Percentiles rank a stretch among this genome's conserved stretches.
phyloP scores from a whole-genome alignment of 2,113 vertebrate genomes.

The Heliornis fulica region DNA sequence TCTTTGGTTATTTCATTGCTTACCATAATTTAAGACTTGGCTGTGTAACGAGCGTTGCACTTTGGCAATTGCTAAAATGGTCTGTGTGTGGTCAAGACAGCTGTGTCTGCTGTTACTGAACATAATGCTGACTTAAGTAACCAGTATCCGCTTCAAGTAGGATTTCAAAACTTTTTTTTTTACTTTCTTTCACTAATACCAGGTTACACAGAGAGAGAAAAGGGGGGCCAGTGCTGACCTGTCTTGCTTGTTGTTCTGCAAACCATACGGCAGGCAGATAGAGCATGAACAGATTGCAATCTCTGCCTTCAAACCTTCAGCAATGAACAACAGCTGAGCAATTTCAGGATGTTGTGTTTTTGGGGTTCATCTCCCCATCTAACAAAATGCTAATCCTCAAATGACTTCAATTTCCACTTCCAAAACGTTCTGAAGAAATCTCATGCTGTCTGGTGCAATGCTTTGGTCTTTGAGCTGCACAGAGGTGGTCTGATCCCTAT shows the following conservation, averaged over 20 bases:
- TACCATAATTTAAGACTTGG: slow-evolving; percentile 61
- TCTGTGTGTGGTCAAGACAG: slow-evolving; percentile 70
- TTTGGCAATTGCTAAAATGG: slow-evolving; percentile 51
- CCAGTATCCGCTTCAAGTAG: slow-evolving; percentile 61
- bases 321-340: slow-evolving; percentile 11
- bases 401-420: slow-evolving; percentile 65
- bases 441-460: background rate
- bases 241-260: slow-evolving; percentile 25
- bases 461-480: slow-evolving; percentile 52
- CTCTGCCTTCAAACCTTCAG: slow-evolving; percentile 41
- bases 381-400: slow-evolving; percentile 59
- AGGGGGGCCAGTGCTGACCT: slow-evolving; percentile 51
- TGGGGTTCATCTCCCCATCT: slow-evolving; percentile 50
- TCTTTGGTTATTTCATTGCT: slow-evolving; percentile 52
- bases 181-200: slow-evolving; percentile 61
- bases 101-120: slow-evolving; percentile 62
- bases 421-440: slow-evolving; percentile 44
- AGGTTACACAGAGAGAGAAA: slow-evolving; percentile 54
- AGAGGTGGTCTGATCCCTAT: slow-evolving; percentile 65
- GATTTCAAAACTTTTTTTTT: slow-evolving; percentile 62
- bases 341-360: slow-evolving; percentile 54
- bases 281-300: slow-evolving; percentile 3
- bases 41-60: background rate
- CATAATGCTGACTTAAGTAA: slow-evolving; percentile 67
- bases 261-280: background rate